Evolutionary conservation across 92 coral and sea anemone genomes (phyloP), one percentile per base, ranked within the genome.

Genomic region (Epizoanthus ramosus): DNA sequence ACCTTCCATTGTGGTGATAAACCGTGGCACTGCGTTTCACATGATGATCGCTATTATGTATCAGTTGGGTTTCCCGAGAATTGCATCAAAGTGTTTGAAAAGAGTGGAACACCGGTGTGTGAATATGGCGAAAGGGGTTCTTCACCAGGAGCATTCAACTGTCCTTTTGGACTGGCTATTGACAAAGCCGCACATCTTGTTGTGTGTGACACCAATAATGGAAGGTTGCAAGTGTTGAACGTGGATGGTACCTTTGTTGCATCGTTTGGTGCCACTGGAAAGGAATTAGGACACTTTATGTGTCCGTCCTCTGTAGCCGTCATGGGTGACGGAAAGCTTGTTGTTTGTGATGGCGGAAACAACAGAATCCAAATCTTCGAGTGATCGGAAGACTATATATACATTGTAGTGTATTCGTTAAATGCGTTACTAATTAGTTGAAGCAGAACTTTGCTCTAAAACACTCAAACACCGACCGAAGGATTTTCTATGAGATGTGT

Each of bases 181-280:
- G 75, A 80, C 85, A 80, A 66, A 58, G 37, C 66, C 3, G 85
- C 56, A 5, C 75, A 35, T 18, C 84, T 80, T 8, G 39, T 80
- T 17, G 64, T 80, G 39, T 80, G 84, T 80, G 84, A 80, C 52
- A 12, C 14, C 12, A 35, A 25, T 7, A 80, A 65, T 12, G 73
- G 71, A 28, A 43, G 74, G 53, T 25, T 80, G 50, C 84, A 80
- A 57, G 59, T 80, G 61, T 22, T 80, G 45, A 80, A 80, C 52
- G 14, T 80, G 45, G 58, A 80, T 28, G 84, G 84, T 5, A 56
- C 63, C 24, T 45, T 65, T 63, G 73, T 45, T 50, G 31, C 60
- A 22, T 61, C 24, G 10, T 80, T 80, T 80, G 83, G 69, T 7
- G 31, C 8, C 6, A 3, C 1, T 8, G 69, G 83, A 1, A 33